These are phyloP conservation scores for Pseudomyrmex dendroicus DNA, from an alignment of 1,140 invertebrate genomes.

Conservation along the genomic window DNA sequence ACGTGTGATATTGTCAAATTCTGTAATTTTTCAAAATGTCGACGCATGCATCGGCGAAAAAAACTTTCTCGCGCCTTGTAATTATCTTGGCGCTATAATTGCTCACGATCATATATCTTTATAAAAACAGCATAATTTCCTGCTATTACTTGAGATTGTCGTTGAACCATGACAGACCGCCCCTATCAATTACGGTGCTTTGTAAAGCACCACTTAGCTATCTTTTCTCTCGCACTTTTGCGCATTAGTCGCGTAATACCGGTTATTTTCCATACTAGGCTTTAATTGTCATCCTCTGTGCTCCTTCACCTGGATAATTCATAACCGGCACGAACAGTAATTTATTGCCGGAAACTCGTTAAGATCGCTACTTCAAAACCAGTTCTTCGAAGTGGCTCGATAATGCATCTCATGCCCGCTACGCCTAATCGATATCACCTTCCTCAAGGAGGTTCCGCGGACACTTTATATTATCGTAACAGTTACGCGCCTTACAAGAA, in stretches of 20 bases:
- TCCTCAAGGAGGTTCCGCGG: background rate
- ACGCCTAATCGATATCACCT: constrained; percentile 37
- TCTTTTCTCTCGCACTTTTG: constrained; percentile 43
- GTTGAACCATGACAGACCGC: constrained; percentile 5
- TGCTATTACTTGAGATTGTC: constrained; percentile 26
- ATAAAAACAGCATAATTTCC: constrained; percentile 15
- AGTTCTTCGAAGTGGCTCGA: constrained; percentile 45
- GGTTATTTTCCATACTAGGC: constrained; percentile 47
- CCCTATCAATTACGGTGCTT: constrained; percentile 25
- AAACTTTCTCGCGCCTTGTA: background rate
- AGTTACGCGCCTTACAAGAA: background rate
- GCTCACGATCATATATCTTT: background rate
- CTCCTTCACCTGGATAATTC: constrained; percentile 43
- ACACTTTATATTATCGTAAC: constrained; percentile 24
- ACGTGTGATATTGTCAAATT: background rate
- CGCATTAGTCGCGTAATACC: constrained; percentile 47
- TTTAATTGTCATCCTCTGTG: constrained; percentile 54
- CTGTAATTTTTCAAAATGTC: background rate
- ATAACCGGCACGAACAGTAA: constrained; percentile 49
- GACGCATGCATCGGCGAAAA: background rate
- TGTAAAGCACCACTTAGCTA: constrained; percentile 16
- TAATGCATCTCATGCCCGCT: constrained; percentile 41
- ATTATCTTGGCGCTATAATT: background rate
- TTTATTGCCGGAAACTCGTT: constrained; percentile 58
- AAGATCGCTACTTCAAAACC: constrained; percentile 55